Base-by-base conservation (phyloP, 1,140 invertebrate genomes). In the Heliconius eleuchia region DNA sequence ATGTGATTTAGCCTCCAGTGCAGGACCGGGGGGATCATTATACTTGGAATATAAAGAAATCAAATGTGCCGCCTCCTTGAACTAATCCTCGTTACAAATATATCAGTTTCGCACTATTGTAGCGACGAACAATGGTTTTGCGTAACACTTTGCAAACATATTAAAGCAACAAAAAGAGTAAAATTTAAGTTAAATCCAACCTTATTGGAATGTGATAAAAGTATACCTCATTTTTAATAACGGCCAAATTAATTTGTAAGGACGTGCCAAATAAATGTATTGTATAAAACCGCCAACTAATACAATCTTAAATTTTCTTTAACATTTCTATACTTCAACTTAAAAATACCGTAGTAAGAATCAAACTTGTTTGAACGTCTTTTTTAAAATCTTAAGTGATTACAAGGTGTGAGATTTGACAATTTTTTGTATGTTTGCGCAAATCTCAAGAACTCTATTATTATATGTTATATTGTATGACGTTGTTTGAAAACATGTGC, bases 351-450 rank as follows among this genome's bases (percentile, higher is more conserved):
- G 27, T 3, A 66, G 9, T 27, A 66, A 66, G 60, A 66, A 30
- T 4, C 11, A 60, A 23, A 60, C 19, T 60, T 1, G 8, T 30
- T 16, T 66, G 9, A 30, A 30, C 23, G n/a, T 30, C 16, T 66
- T 60, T 60, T 66, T 27, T 75, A 18, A 6, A 70, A 27, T 73
- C 73, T 74, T 79, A 79, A 77, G 27, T 66, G 27, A 66, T 66
- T 73, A 75, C 34, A 34, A 77, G 77, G 80, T 81, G 80, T 81
- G 66, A 73, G 70, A 72, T 78, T 78, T 81, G 80, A 70, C 80
- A 55, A 66, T 78, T 81, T 81, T 81, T 81, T 81, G 73, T 50
- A 13, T n/a, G 66, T 78, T 80, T 76, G 66, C 77, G 73, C 77
- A 76, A 78, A 77, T 66, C 60, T 66, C 60, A n/a, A 66, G 60